A percentile compares a stretch with the other conserved stretches of the same genome.
Conservation (phyloP, 1,140 invertebrate species). For the Rhizoglyphus robini region DNA sequence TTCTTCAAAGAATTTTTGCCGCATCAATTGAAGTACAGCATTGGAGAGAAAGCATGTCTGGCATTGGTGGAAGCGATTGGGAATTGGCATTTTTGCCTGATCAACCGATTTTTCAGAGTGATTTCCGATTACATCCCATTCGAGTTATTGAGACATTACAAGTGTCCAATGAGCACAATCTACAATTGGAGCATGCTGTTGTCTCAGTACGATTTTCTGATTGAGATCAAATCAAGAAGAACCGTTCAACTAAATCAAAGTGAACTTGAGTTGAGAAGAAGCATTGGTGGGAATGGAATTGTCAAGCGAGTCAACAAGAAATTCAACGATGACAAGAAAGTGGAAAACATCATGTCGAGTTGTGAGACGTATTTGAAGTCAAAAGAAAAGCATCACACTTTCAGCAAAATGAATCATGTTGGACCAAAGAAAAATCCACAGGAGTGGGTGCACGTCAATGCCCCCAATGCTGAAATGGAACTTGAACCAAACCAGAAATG, state of each 20-base stretch:
- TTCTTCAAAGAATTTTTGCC: constrained; percentile 33
- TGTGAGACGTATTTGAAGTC: too few species aligned
- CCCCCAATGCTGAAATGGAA: background rate
- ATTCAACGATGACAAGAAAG: too few species aligned
- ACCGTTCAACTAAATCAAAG: too few species aligned
- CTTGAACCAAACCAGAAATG: background rate
- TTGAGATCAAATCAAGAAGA: constrained; percentile 19
- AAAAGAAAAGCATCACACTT: too few species aligned
- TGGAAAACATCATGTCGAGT: too few species aligned
- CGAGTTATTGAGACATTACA: constrained; percentile 13
- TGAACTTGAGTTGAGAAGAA: too few species aligned
- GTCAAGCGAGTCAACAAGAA: too few species aligned
- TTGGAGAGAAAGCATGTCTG: constrained; percentile 42
- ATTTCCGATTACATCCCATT: constrained; percentile 39
- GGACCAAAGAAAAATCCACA: too few species aligned
- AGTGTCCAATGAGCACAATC: constrained; percentile 3
- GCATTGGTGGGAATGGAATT: too few species aligned
- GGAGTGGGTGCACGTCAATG: too few species aligned
- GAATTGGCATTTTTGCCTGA: constrained; percentile 41
- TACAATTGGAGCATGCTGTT: constrained; percentile 12
- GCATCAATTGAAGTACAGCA: constrained; percentile 39
- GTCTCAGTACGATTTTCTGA: constrained; percentile 13
- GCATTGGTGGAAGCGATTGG: constrained; percentile 37
- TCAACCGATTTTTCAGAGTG: constrained; percentile 33
- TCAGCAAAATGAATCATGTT: too few species aligned